Conservation (phyloP, 2,888 invertebrate species). For the Tenthredo scrophulariae region DNA sequence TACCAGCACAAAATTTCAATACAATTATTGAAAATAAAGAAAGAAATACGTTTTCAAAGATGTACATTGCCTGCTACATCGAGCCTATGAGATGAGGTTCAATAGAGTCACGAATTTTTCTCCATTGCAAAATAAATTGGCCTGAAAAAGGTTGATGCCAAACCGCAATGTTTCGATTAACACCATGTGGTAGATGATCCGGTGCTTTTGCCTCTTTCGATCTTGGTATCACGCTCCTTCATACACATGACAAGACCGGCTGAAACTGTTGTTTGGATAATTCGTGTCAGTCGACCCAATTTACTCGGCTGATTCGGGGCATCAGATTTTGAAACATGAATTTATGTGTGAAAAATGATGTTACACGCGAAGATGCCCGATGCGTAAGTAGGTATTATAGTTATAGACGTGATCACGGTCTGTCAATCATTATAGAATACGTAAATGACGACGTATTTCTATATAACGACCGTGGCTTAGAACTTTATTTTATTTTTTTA, state of each 20-base stretch:
- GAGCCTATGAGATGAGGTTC: background rate
- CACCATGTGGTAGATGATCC: conserved; percentile 39
- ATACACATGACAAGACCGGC: conserved; percentile 20
- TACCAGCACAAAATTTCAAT: background rate
- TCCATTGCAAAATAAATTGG: conserved; percentile 2
- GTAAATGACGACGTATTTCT: conserved; percentile 1
- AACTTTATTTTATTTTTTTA: background rate
- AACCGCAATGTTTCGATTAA: conserved; percentile 32
- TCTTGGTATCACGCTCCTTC: background rate
- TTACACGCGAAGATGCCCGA: background rate
- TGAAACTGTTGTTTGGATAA: conserved; percentile 16
- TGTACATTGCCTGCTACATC: background rate
- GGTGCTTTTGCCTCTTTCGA: conserved; percentile 21
- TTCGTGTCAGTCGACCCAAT: conserved; percentile 5
- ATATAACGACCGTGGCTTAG: background rate
- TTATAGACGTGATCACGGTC: background rate
- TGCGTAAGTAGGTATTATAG: background rate
- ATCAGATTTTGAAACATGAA: background rate
- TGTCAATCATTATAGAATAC: background rate
- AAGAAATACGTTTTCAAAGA: background rate
- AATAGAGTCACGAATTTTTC: background rate
- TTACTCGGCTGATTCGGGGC: background rate
- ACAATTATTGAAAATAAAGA: background rate
- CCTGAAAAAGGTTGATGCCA: background rate
- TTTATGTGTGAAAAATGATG: background rate